Evolutionary conservation across 2,888 invertebrate species (phyloP).

Genomic region (Ennomos quercinarius): DNA sequence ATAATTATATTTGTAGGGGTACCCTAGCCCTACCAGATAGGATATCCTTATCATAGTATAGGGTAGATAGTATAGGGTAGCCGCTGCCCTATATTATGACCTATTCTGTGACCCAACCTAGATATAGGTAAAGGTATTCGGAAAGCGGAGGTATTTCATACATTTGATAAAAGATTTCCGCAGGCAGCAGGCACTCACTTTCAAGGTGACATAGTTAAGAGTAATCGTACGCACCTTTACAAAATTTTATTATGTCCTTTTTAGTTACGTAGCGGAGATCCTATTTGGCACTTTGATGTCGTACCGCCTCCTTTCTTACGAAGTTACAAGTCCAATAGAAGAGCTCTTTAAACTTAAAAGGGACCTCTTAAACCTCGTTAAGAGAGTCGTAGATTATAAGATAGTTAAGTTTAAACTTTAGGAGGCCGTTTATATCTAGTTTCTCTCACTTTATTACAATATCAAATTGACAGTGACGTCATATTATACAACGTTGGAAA

Average conservation of each 20-base stretch:
- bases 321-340: constrained; percentile 14
- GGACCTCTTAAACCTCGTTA: constrained; percentile 8
- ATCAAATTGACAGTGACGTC: constrained; percentile 18
- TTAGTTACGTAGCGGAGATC: background rate
- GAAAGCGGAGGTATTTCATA: too few relatives aligned
- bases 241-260: constrained; percentile 1
- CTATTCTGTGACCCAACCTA: too few relatives aligned
- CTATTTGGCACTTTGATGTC: constrained; percentile 13
- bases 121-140: too few relatives aligned
- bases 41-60: too few relatives aligned
- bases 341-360: constrained; percentile 16
- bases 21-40: too few relatives aligned
- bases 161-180: too few relatives aligned
- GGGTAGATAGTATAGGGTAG: too few relatives aligned
- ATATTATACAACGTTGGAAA: constrained; percentile 1
- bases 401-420: constrained; percentile 10
- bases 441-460: constrained; percentile 13
- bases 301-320: constrained; percentile 6
- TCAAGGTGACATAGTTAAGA: too few relatives aligned
- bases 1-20: too few relatives aligned
- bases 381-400: constrained; percentile 6
- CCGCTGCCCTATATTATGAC: too few relatives aligned
- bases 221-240: too few relatives aligned
- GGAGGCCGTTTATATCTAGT: constrained; percentile 10
- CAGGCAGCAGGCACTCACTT: too few relatives aligned